Percentiles rank a stretch among this genome's conserved stretches.
phyloP scores from a whole-genome alignment of 1,140 invertebrate genomes.

The Drosophila miranda region DNA sequence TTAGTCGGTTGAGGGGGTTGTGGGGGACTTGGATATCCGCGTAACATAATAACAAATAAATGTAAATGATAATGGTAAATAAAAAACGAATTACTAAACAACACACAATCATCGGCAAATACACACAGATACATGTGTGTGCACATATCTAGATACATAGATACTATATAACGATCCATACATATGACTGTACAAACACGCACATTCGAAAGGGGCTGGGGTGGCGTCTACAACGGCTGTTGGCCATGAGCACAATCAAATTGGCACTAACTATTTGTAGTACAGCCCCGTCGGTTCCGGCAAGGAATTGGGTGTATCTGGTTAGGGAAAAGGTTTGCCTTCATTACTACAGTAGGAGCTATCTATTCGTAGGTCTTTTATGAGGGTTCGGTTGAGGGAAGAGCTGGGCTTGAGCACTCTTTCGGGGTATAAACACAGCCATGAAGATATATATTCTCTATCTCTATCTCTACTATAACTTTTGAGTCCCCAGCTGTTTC shows the following conservation, averaged over 20 bases:
- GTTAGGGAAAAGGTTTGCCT: not conserved
- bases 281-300: slow-evolving; percentile 1
- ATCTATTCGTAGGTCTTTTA: no score
- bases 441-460: no score
- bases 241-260: slow-evolving; percentile 44
- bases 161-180: slow-evolving; percentile 30
- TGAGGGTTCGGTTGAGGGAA: no score
- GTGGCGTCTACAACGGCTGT: slow-evolving; percentile 33
- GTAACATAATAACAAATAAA: slow-evolving; percentile 79
- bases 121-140: slow-evolving; percentile 31
- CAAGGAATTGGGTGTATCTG: slow-evolving; percentile 17
- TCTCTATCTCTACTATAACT: no score
- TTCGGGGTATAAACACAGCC: no score
- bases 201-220: slow-evolving; percentile 20
- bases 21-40: slow-evolving; percentile 6
- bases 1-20: not conserved
- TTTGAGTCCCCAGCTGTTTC: no score
- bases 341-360: no score
- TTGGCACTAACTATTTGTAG: slow-evolving; percentile 50
- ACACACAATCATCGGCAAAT: slow-evolving; percentile 64
- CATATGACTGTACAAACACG: slow-evolving; percentile 37
- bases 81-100: slow-evolving; percentile 80
- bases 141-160: slow-evolving; percentile 9
- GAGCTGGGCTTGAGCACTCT: no score
- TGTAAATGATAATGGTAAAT: slow-evolving; percentile 81